Evolutionary conservation across 2,113 vertebrate genomes (phyloP), one percentile per base, ranked within the genome.

Genomic region (Pterocles orientalis): DNA sequence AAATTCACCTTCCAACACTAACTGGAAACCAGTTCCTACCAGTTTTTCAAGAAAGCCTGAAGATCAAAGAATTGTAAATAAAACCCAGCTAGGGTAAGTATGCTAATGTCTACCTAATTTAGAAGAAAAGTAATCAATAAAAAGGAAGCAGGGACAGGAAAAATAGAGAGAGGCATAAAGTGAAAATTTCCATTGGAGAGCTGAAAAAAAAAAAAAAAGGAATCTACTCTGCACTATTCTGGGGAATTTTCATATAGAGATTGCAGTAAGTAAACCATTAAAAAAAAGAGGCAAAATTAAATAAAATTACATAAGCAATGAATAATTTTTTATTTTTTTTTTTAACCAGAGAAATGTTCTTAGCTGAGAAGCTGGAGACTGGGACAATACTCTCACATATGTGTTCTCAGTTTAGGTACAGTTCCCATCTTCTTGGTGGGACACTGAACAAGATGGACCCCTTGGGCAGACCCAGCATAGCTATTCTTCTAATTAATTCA

Each of bases 51-150:
- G 82, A 83, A 94, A 88, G 51, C 4, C 11, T 80, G 56, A 93
- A 77, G 76, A 95, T 95, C 58, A 96, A 96, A 97, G 64, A 51
- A 86, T 95, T 83, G 58, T 82, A 95, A 94, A 94, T 86, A 90
- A 93, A 96, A 90, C 77, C 45, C 56, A 92, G 54, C 66, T 88
- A 77, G 41, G n/a, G 28, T 73, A 90, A 83, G 41, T 56, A 95
- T 78, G 91, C 25, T 81, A 86, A 86, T 68, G 14, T 66, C 60
- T 83, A 45, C 31, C 80, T 92, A 83, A 81, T 86, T 93, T 66
- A 86, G 80, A 88, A 86, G 50, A 82, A 77, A 82, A 86, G 12
- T 80, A 90, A 95, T 95, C 94, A 94, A 97, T 96, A 70, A 54
- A 83, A 92, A 83, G 14, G 18, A 86, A 2, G 2, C 18, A 87